Evolutionary conservation across 35 echinoderm and acorn worm species (phyloP).

Genomic region (Lytechinus variegatus): DNA sequence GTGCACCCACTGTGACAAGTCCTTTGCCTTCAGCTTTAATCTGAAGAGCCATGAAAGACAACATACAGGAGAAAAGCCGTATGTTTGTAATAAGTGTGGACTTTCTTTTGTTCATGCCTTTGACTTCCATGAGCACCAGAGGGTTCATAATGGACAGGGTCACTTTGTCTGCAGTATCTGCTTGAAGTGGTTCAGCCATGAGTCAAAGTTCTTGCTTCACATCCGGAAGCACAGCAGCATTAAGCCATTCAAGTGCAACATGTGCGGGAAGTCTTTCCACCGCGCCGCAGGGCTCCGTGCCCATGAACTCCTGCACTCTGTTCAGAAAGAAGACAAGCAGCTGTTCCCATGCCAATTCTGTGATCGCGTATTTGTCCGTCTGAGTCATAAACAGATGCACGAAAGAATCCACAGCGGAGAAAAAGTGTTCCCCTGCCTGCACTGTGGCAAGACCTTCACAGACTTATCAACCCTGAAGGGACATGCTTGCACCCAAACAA

Average conservation of each 20-base stretch:
- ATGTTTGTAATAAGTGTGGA: constrained; percentile 72
- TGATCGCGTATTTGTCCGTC: constrained; percentile 49
- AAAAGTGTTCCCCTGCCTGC: constrained; percentile 54
- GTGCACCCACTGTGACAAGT: constrained; percentile 80
- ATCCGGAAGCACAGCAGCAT: constrained; percentile 53
- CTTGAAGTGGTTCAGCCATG: constrained; percentile 62
- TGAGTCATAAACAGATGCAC: constrained; percentile 51
- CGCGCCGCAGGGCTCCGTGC: constrained; percentile 20
- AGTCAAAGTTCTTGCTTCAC: constrained; percentile 51
- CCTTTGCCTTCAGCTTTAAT: constrained; percentile 69
- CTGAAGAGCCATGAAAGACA: constrained; percentile 72
- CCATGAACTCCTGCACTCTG: constrained; percentile 55
- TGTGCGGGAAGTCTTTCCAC: constrained; percentile 55
- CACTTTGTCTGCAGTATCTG: constrained; percentile 77
- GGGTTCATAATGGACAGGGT: constrained; percentile 59
- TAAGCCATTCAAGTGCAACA: constrained; percentile 54
- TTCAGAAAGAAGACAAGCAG: constrained; percentile 39
- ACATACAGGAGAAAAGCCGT: constrained; percentile 78
- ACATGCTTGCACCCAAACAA: constrained; percentile 19
- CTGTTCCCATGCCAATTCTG: constrained; percentile 70
- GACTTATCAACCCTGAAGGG: background rate
- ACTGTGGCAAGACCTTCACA: constrained; percentile 65
- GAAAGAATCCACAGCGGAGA: constrained; percentile 70
- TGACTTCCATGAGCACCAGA: constrained; percentile 60
- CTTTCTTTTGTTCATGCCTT: constrained; percentile 66